Conservation (phyloP, 2,113 vertebrate genomes). For the Anguilla rostrata region DNA sequence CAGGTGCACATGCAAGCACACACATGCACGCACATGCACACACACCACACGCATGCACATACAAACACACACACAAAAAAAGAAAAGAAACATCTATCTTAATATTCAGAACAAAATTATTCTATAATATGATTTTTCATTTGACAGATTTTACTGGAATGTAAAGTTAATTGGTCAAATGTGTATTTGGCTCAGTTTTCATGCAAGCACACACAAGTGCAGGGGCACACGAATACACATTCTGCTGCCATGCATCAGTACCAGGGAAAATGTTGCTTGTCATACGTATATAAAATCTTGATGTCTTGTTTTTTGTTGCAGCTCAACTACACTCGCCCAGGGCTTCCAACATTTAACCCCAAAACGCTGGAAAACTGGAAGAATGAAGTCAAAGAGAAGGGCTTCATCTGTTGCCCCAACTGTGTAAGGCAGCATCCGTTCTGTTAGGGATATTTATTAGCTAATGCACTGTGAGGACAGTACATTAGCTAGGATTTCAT, state of each 20-base stretch:
- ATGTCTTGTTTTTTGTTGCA: conserved; percentile 55
- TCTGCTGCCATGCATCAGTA: too few relatives aligned
- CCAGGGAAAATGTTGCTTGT: too few relatives aligned
- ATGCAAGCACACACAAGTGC: too few relatives aligned
- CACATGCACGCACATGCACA: neutral
- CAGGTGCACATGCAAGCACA: neutral
- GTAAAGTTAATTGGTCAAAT: too few relatives aligned
- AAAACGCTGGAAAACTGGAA: conserved; percentile 90
- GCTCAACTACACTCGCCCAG: conserved; percentile 96
- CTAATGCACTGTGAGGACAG: neutral
- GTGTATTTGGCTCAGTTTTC: too few relatives aligned
- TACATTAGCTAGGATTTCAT: neutral
- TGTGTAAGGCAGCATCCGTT: conserved; percentile 71
- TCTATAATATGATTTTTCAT: too few relatives aligned
- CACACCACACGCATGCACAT: too few relatives aligned
- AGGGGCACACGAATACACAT: neutral
- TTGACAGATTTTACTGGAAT: too few relatives aligned
- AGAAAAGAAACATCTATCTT: too few relatives aligned
- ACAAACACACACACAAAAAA: too few relatives aligned
- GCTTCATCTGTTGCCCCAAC: conserved; percentile 93
- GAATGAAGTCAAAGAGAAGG: conserved; percentile 92
- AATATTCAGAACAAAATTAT: too few relatives aligned
- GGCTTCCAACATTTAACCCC: conserved; percentile 89
- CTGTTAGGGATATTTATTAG: neutral
- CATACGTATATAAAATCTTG: neutral